Percentiles rank a stretch among this genome's conserved stretches.
These are phyloP conservation scores for human DNA, from an alignment of 2,113 vertebrate genomes.

Conservation along the genomic window GRCh38 chr6:147935501-147936000, in stretches of 20 bases:
- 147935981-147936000: not conserved
- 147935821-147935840: not conserved
- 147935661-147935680: not conserved
- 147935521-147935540: not conserved
- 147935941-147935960: not conserved
- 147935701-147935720: not conserved
- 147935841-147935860: not conserved
- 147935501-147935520: not conserved
- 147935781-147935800: not conserved
- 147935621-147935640: not conserved
- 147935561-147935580: constrained; percentile 37
- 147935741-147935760: not conserved
- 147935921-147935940: not conserved
- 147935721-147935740: not conserved
- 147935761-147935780: not conserved
- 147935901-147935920: not conserved
- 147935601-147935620: constrained; percentile 17
- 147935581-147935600: constrained; percentile 23
- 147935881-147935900: not conserved
- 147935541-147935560: not conserved
- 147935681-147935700: not conserved
- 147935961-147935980: not conserved
- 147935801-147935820: not conserved
- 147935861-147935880: not conserved
- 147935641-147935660: not conserved